Evolutionary conservation across 2,888 invertebrate genomes (phyloP).

Genomic region (Monochamus alternatus): DNA sequence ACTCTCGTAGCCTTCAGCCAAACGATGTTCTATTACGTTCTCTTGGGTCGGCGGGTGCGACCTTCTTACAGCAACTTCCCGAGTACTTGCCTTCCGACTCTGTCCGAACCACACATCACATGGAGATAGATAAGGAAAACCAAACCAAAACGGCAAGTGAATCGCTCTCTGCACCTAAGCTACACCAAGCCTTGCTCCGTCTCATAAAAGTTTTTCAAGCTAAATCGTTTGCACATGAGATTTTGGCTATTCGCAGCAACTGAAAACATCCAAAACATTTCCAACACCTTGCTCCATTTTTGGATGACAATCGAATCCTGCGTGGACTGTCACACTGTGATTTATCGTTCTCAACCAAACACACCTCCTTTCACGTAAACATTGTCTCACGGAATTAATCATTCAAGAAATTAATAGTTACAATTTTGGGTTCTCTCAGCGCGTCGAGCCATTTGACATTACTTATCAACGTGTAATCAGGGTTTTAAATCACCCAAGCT

Average conservation of each 20-base stretch:
- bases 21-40: neutral
- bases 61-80: neutral
- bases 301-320: neutral
- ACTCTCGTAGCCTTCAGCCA: neutral
- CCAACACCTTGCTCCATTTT: neutral
- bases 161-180: neutral
- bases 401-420: neutral
- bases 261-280: neutral
- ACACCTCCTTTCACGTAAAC: neutral
- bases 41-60: neutral
- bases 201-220: neutral
- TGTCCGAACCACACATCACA: neutral
- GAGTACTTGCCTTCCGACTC: neutral
- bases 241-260: neutral
- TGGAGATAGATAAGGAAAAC: neutral
- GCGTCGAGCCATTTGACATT: constrained; percentile 6
- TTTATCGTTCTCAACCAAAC: neutral
- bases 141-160: neutral
- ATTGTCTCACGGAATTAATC: constrained; percentile 9
- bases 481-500: constrained; percentile 2
- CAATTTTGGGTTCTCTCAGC: constrained; percentile 18
- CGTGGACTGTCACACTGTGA: neutral
- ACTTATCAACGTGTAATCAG: constrained; percentile 11
- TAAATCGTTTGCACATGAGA: neutral
- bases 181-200: neutral